These are phyloP conservation scores for Echiichthys vipera DNA, from an alignment of 2,797 vertebrate species.

Conservation along the genomic window DNA sequence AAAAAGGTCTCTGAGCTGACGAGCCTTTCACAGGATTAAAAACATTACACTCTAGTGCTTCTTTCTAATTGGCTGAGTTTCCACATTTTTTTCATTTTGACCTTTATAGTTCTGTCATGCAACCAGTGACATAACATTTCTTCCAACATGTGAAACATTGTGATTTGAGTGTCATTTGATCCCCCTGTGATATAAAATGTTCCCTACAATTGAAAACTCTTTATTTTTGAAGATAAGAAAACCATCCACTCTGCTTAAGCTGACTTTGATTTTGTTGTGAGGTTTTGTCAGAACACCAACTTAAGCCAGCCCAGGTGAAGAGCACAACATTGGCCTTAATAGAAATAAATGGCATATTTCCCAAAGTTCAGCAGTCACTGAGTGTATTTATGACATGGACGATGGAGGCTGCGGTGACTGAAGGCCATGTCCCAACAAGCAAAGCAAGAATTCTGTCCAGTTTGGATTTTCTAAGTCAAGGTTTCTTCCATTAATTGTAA, in stretches of 20 bases:
- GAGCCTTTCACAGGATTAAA: background rate
- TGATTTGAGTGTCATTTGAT: slow-evolving; percentile 16
- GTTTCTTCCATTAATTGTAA: slow-evolving; percentile 84
- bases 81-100: background rate
- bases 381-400: slow-evolving; percentile 81
- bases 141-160: background rate
- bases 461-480: slow-evolving; percentile 69
- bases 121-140: background rate
- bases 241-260: slow-evolving; percentile 5
- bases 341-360: slow-evolving; percentile 34
- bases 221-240: slow-evolving; percentile 28
- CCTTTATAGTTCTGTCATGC: background rate
- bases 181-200: slow-evolving; percentile 8
- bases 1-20: slow-evolving; percentile 34
- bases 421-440: slow-evolving; percentile 52
- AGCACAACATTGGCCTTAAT: slow-evolving; percentile 52
- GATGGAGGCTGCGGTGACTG: slow-evolving; percentile 50
- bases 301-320: slow-evolving; percentile 14
- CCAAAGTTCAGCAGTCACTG: slow-evolving; percentile 41
- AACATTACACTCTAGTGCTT: background rate
- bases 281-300: slow-evolving; percentile 15
- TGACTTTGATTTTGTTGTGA: slow-evolving; percentile 40
- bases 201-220: slow-evolving; percentile 3
- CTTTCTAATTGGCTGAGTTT: slow-evolving; percentile 3
- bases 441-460: slow-evolving; percentile 60